phyloP scores from a whole-genome alignment of 2,797 vertebrate genomes.

The Manis javanica region DNA sequence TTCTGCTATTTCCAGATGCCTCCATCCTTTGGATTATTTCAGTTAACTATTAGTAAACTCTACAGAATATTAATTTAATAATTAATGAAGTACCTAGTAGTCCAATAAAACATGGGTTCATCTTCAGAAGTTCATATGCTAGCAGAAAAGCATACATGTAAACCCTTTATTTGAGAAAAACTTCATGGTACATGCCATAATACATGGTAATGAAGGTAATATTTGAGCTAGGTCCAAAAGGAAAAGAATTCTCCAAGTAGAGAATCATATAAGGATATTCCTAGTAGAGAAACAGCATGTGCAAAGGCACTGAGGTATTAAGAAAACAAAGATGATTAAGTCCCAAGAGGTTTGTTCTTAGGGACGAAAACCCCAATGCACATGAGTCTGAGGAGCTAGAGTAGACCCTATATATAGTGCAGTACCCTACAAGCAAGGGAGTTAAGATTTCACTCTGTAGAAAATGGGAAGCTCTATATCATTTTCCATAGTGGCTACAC shows the following conservation, averaged over 20 bases:
- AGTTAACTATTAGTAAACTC: slow-evolving; percentile 14
- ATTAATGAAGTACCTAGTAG: neutral
- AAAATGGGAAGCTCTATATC: neutral
- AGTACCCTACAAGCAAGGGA: neutral
- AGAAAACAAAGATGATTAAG: neutral
- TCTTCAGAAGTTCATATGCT: neutral
- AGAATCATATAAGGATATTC: neutral
- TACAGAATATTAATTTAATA: slow-evolving; percentile 1
- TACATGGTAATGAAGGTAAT: neutral
- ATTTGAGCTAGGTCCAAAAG: neutral
- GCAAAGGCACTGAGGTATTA: neutral
- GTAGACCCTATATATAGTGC: neutral
- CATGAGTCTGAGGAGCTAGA: neutral
- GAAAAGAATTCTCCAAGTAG: neutral
- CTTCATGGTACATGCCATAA: neutral
- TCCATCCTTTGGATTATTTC: neutral
- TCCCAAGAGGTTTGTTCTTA: neutral
- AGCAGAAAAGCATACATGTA: neutral
- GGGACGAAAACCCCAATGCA: neutral
- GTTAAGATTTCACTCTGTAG: neutral
- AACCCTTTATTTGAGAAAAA: neutral
- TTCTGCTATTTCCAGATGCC: neutral
- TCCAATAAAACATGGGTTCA: neutral
- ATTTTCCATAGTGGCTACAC: neutral
- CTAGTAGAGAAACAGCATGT: neutral